Percentiles rank a stretch among this genome's conserved stretches.
Evolutionary conservation across 1,140 invertebrate genomes (phyloP).

Genomic region (Drosophila arizonae): DNA sequence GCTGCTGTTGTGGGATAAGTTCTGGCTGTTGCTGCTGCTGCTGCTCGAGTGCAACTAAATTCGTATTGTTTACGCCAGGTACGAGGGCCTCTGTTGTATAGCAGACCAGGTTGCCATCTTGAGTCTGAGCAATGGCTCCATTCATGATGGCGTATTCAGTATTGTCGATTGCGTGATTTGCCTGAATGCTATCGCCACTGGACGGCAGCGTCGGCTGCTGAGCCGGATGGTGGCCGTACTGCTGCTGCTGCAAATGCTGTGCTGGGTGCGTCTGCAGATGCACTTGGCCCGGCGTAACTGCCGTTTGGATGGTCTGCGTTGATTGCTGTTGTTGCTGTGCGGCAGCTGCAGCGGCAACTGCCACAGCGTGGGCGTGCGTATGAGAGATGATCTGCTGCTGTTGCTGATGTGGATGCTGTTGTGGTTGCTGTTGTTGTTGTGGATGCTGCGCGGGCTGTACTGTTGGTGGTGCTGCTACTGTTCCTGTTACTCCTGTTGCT

Average conservation of each 20-base stretch:
- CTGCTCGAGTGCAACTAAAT: conserved; percentile 80
- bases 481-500: conserved; percentile 57
- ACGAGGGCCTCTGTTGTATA: conserved; percentile 73
- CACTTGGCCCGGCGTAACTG: conserved; percentile 36
- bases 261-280: conserved; percentile 57
- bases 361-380: conserved; percentile 50
- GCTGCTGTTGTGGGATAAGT: conserved; percentile 36
- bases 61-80: conserved; percentile 76
- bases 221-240: conserved; percentile 59
- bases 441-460: conserved; percentile 42
- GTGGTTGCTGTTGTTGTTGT: conserved; percentile 37
- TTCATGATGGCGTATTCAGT: conserved; percentile 81
- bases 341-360: conserved; percentile 52
- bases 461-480: conserved; percentile 39
- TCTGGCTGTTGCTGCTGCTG: conserved; percentile 57
- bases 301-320: conserved; percentile 44
- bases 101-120: conserved; percentile 75
- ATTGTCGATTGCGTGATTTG: conserved; percentile 61
- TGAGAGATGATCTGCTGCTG: conserved; percentile 53
- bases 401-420: conserved; percentile 29
- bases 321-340: conserved; percentile 47
- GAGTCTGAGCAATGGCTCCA: conserved; percentile 74
- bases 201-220: conserved; percentile 49
- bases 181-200: conserved; percentile 48
- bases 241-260: conserved; percentile 54